Conservation (phyloP, 1,140 invertebrate genomes). For the Harpegnathos saltator region DNA sequence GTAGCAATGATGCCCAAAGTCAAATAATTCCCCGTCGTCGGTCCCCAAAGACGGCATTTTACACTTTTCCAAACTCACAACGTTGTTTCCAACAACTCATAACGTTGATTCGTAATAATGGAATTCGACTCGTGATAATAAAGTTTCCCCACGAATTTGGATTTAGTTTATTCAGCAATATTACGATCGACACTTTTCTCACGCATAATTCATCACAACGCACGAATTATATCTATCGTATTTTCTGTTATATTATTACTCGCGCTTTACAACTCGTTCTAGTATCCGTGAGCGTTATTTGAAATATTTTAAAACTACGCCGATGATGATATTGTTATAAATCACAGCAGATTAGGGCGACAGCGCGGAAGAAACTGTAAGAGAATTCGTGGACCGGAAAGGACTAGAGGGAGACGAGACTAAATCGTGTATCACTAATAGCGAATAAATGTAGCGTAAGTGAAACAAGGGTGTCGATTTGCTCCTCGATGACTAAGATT, state of each 20-base stretch:
- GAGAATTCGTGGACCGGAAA: slow-evolving; percentile 27
- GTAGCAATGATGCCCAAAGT: no score
- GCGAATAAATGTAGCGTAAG: slow-evolving; percentile 72
- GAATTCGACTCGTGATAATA: no score
- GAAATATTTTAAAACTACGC: slow-evolving; percentile 2
- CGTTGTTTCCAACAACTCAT: no score
- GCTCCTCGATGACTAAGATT: slow-evolving; percentile 68
- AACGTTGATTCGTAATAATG: no score
- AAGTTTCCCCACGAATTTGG: no score
- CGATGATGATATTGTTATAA: slow-evolving; percentile 57
- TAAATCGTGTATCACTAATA: slow-evolving; percentile 75
- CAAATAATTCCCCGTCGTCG: no score
- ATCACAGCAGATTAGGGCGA: slow-evolving; percentile 53
- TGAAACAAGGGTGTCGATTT: slow-evolving; percentile 66
- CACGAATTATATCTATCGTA: not conserved
- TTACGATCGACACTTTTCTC: no score
- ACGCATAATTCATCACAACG: no score
- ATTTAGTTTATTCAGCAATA: no score
- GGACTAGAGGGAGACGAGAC: slow-evolving; percentile 23
- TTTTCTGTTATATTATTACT: not conserved
- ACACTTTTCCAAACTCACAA: no score
- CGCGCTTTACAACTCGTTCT: not conserved
- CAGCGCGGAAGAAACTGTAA: slow-evolving; percentile 13
- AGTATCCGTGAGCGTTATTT: not conserved
- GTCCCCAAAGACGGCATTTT: no score